phyloP scores from a whole-genome alignment of 2,888 invertebrate species.

The Sphaerophoria rueppellii region DNA sequence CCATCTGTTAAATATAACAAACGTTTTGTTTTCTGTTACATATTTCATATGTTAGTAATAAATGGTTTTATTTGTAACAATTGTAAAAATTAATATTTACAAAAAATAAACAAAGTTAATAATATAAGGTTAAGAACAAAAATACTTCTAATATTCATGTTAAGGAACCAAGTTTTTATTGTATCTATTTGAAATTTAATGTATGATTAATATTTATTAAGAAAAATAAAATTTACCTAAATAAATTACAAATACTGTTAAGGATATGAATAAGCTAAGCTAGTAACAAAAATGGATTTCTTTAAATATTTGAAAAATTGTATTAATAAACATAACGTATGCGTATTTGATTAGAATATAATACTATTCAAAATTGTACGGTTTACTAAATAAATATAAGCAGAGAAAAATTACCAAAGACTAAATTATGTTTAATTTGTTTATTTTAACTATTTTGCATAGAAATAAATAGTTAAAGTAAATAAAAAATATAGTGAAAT shows the following conservation, averaged over 20 bases:
- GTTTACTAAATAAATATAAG: constrained; percentile 40
- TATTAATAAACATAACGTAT: constrained; percentile 37
- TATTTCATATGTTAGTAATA: constrained; percentile 54
- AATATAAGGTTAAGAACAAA: background rate
- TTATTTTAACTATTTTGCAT: constrained; percentile 21
- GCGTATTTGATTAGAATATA: constrained; percentile 46
- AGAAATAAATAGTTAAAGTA: constrained; percentile 27
- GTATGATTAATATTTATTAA: constrained; percentile 16
- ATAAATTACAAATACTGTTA: constrained; percentile 12
- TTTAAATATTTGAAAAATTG: constrained; percentile 68
- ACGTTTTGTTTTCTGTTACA: constrained; percentile 23
- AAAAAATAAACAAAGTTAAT: background rate
- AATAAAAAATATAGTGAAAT: constrained; percentile 20
- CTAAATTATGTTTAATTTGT: constrained; percentile 38
- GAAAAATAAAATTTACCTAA: constrained; percentile 25
- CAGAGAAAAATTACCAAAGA: constrained; percentile 52
- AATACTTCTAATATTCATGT: constrained; percentile 46
- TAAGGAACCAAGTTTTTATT: constrained; percentile 63
- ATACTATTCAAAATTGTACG: constrained; percentile 42
- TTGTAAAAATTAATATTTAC: constrained; percentile 51
- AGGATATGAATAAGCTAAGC: constrained; percentile 44
- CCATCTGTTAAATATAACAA: constrained; percentile 54
- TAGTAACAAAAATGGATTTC: constrained; percentile 61
- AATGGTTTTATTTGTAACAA: constrained; percentile 8
- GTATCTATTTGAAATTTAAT: constrained; percentile 19